A percentile compares a stretch with the other conserved stretches of the same genome.
Conservation (phyloP, 2,113 vertebrate genomes). For the Azemiops feae region DNA sequence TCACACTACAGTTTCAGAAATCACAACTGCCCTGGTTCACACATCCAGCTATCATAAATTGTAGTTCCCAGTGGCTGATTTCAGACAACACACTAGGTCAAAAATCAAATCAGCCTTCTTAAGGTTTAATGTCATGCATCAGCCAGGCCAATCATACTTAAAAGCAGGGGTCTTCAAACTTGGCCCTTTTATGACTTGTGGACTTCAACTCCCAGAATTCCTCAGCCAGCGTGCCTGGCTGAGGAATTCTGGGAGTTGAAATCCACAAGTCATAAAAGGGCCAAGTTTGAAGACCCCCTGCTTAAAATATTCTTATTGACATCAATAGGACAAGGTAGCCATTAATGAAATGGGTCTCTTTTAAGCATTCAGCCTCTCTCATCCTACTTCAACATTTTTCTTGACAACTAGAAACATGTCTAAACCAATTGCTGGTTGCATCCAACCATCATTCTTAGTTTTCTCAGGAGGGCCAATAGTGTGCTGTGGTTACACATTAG, state of each 20-base stretch:
- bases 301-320: neutral
- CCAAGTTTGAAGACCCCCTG: too few species aligned
- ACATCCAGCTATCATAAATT: neutral
- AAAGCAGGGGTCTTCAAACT: too few species aligned
- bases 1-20: neutral
- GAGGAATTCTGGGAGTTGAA: too few species aligned
- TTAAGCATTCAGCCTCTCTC: neutral
- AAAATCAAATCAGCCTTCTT: neutral
- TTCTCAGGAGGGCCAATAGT: neutral
- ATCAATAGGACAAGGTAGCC: neutral
- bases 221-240: too few species aligned
- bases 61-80: neutral
- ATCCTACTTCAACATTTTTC: neutral
- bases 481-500: neutral
- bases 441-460: neutral
- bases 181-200: too few species aligned
- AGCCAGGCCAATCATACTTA: neutral
- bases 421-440: neutral
- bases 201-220: too few species aligned
- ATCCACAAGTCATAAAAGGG: too few species aligned
- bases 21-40: neutral
- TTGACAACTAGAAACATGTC: neutral
- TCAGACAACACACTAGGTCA: neutral
- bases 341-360: neutral
- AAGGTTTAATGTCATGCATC: neutral